Percentiles rank a stretch among this genome's conserved stretches.
Evolutionary conservation across 2,113 vertebrate genomes (phyloP).

Genomic region (Gallinago paraguaiae): DNA sequence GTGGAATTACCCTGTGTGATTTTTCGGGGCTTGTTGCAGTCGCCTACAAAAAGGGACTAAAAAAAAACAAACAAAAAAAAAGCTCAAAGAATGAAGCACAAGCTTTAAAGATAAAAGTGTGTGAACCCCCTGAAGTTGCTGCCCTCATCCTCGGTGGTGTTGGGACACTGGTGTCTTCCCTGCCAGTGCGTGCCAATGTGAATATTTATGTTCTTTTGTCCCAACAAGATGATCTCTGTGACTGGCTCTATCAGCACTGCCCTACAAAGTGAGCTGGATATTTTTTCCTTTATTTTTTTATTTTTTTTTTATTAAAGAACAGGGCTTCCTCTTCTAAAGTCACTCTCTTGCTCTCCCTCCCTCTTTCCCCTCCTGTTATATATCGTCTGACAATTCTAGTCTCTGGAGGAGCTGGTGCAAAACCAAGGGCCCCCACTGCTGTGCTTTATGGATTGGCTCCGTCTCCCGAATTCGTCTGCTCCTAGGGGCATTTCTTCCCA

Average conservation of each 20-base stretch:
- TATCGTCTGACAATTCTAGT: conserved; percentile 27
- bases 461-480: not conserved
- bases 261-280: not conserved
- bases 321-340: not conserved
- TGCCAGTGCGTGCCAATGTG: rapidly evolving
- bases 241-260: not conserved
- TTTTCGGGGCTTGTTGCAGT: not conserved
- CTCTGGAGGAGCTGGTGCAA: conserved; percentile 20
- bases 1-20: not conserved
- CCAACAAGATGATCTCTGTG: rapidly evolving
- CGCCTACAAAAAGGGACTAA: not conserved
- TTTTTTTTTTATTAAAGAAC: not conserved
- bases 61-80: not conserved
- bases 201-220: not conserved
- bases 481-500: not conserved
- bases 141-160: not conserved
- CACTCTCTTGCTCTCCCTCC: not conserved
- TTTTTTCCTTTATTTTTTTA: not conserved
- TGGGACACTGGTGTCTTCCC: not conserved
- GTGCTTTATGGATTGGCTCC: not conserved
- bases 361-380: conserved; percentile 4
- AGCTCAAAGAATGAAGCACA: not conserved
- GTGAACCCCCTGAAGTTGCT: rapidly evolving
- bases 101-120: not conserved
- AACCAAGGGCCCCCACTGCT: not conserved